Percentiles rank a stretch among this genome's conserved stretches.
Evolutionary conservation across 2,888 invertebrate genomes (phyloP).

Genomic region (Encarsia formosa): DNA sequence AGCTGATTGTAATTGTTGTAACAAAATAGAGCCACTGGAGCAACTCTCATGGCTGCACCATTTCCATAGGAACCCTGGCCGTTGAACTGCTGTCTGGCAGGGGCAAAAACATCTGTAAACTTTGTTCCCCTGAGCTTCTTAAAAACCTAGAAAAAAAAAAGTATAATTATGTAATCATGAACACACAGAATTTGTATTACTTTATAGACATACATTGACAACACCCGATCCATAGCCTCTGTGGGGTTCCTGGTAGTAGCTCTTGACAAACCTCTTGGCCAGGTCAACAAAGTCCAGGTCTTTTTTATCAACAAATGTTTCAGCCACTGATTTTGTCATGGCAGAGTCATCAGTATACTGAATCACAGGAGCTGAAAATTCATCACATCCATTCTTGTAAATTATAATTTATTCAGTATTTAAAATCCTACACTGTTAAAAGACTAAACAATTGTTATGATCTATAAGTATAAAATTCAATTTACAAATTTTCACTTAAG

Average conservation of each 20-base stretch:
- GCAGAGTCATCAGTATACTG: slow-evolving; percentile 69
- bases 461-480: neutral
- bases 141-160: slow-evolving; percentile 51
- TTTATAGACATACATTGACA: slow-evolving; percentile 40
- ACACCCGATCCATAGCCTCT: slow-evolving; percentile 66
- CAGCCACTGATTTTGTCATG: slow-evolving; percentile 64
- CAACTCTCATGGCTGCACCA: slow-evolving; percentile 71
- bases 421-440: no score
- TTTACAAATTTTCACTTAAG: no score
- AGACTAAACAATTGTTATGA: neutral
- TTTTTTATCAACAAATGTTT: slow-evolving; percentile 57
- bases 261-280: slow-evolving; percentile 62
- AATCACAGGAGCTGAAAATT: slow-evolving; percentile 54
- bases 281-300: slow-evolving; percentile 58
- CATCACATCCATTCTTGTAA: slow-evolving; percentile 5
- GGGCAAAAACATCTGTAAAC: slow-evolving; percentile 59
- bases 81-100: slow-evolving; percentile 64
- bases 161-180: neutral
- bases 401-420: no score
- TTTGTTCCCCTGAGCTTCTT: slow-evolving; percentile 55
- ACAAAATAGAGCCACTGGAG: slow-evolving; percentile 64
- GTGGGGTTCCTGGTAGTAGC: slow-evolving; percentile 59
- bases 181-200: neutral
- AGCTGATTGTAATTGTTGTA: slow-evolving; percentile 53
- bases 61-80: slow-evolving; percentile 73